These are phyloP conservation scores for Nomada flava DNA, from an alignment of 2,888 invertebrate species.

Conservation along the genomic window DNA sequence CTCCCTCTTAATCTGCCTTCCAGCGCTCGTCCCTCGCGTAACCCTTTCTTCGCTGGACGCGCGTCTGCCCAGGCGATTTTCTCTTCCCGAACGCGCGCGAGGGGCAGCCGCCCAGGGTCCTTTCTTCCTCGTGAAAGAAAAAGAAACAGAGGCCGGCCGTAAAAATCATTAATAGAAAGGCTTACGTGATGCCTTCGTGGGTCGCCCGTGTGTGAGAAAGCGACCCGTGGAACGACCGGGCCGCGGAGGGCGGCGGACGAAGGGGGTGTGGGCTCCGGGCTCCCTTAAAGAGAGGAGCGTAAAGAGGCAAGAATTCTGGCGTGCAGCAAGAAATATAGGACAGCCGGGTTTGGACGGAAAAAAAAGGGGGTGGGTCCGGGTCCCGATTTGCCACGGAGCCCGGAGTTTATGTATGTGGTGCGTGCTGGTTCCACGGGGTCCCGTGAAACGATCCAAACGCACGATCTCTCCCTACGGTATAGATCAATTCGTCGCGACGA, in stretches of 20 bases:
- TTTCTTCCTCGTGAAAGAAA: constrained; percentile 67
- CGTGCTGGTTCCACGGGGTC: constrained; percentile 57
- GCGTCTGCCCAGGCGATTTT: constrained; percentile 21
- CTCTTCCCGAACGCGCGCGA: constrained; percentile 33
- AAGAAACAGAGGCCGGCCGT: constrained; percentile 67
- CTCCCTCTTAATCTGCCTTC: background rate
- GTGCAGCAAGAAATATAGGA: constrained; percentile 74
- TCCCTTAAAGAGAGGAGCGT: constrained; percentile 72
- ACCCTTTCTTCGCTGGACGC: background rate
- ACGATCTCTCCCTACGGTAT: background rate
- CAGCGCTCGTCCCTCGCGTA: background rate
- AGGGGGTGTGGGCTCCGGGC: constrained; percentile 48
- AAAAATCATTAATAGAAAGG: constrained; percentile 78
- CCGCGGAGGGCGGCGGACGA: constrained; percentile 27
- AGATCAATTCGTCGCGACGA: background rate
- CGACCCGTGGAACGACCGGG: constrained; percentile 36
- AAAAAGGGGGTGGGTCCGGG: constrained; percentile 75
- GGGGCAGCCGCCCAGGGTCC: constrained; percentile 39
- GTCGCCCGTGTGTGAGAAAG: constrained; percentile 56
- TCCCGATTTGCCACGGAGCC: constrained; percentile 79
- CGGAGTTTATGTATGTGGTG: constrained; percentile 62
- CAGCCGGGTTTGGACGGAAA: constrained; percentile 67
- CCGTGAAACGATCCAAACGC: constrained; percentile 42
- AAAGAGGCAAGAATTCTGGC: constrained; percentile 74
- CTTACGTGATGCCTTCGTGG: constrained; percentile 64